Evolutionary conservation across 1,140 invertebrate genomes (phyloP).

Genomic region (Tachypleus tridentatus): DNA sequence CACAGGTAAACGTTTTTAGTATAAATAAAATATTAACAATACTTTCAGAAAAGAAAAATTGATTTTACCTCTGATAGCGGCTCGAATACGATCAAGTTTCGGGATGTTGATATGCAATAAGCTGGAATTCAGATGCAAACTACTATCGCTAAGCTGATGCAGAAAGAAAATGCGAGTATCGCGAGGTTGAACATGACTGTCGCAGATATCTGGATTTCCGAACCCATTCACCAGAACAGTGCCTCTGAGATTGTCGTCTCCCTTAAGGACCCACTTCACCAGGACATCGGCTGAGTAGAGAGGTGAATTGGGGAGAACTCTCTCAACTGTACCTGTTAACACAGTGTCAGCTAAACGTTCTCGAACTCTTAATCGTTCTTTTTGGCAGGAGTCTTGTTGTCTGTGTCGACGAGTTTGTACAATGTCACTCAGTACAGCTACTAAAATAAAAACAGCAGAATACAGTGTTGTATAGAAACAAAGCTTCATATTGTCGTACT

Average conservation of each 20-base stretch:
- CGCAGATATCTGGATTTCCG: slow-evolving; percentile 17
- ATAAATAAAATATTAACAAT: background rate
- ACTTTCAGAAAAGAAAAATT: too few species aligned
- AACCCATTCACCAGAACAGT: slow-evolving; percentile 21
- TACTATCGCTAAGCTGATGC: slow-evolving; percentile 15
- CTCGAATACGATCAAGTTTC: slow-evolving; percentile 21
- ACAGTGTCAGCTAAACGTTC: slow-evolving; percentile 14
- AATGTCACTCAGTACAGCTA: background rate
- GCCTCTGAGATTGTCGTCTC: slow-evolving; percentile 7
- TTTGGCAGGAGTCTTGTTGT: slow-evolving; percentile 9
- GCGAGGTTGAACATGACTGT: slow-evolving; percentile 6
- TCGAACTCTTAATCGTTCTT: slow-evolving; percentile 14
- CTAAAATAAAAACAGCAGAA: background rate
- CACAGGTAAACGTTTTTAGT: background rate
- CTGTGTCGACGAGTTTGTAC: slow-evolving; percentile 5
- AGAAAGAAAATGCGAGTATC: slow-evolving; percentile 23
- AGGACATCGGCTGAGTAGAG: slow-evolving; percentile 15
- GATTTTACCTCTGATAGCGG: slow-evolving; percentile 17
- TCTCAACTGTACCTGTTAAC: slow-evolving; percentile 14
- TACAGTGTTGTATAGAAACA: too few species aligned
- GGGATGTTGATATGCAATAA: slow-evolving; percentile 14
- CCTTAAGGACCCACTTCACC: slow-evolving; percentile 20
- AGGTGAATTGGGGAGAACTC: slow-evolving; percentile 6
- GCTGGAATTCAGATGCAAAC: slow-evolving; percentile 21
- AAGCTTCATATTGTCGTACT: too few species aligned